These are phyloP conservation scores for Limnephilus rhombicus DNA, from an alignment of 2,888 invertebrate genomes.

Conservation along the genomic window DNA sequence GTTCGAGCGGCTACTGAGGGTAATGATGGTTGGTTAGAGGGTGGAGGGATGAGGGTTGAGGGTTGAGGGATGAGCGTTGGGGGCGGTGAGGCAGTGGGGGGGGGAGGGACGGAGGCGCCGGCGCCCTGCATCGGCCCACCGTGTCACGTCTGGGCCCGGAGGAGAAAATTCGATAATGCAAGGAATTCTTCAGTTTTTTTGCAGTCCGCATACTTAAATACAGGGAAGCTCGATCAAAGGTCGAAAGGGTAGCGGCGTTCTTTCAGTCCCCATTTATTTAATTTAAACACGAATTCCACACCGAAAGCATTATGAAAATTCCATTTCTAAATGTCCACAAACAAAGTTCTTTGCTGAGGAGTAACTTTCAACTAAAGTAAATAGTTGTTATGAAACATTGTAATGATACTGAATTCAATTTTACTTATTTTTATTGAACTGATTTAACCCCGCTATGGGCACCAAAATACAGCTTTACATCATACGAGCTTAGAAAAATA, in stretches of 20 bases:
- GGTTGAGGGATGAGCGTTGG: slow-evolving; percentile 65
- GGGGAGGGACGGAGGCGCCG: slow-evolving; percentile 70
- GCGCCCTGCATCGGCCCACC: slow-evolving; percentile 69
- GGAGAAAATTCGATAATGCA: slow-evolving; percentile 66
- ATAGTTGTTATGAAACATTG: neutral
- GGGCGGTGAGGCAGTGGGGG: slow-evolving; percentile 65
- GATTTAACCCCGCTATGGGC: neutral
- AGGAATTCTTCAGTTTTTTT: slow-evolving; percentile 65
- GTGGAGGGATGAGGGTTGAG: slow-evolving; percentile 65
- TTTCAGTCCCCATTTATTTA: neutral
- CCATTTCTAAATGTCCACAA: neutral
- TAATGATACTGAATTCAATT: neutral
- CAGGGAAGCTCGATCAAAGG: slow-evolving; percentile 12
- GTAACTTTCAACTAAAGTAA: neutral
- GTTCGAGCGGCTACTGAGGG: slow-evolving; percentile 65
- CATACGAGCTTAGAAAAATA: neutral
- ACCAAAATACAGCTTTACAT: neutral
- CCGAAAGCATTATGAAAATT: neutral
- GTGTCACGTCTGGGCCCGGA: slow-evolving; percentile 53
- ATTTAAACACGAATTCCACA: neutral
- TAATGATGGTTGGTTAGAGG: slow-evolving; percentile 52
- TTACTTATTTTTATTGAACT: neutral
- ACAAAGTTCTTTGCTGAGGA: neutral
- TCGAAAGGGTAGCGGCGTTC: neutral
- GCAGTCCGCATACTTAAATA: slow-evolving; percentile 26